Evolutionary conservation across 1,140 invertebrate genomes (phyloP), one percentile per base, ranked within the genome.

Genomic region (Mycetomoellerius zeteki): DNA sequence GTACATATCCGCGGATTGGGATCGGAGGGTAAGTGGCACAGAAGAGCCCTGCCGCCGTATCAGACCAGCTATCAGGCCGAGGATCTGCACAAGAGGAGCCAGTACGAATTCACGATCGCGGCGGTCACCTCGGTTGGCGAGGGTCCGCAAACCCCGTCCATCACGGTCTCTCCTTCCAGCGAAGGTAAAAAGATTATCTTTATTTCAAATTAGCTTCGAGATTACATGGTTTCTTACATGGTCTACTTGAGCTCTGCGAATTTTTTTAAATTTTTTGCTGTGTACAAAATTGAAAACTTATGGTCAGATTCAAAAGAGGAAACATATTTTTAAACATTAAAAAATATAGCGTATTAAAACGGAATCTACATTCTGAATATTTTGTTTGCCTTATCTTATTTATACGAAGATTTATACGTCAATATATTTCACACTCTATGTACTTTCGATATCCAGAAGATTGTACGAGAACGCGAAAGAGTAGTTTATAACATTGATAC

Each of bases 81-180:
- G 62, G 95, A 95, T 76, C 90, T 96, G 43, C 94, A 95, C 88
- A 95, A 95, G 88, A 94, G 94, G 58, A 95, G 93, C 82, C 97
- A 69, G 96, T 97, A 86, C 94, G 97, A 92, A 96, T 98, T 77
- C 96, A 97, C 92, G 96, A 98, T 94, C 16, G 94, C 97, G 0
- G 97, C 98, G 14, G 97, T 97, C 6, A 98, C 98, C 1, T 96
- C 97, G 88, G 96, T 98, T 21, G 98, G 98, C 3, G 98, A 98
- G 94, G 97, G 98, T 12, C 97, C 97, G 62, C 96, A 97, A 71
- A 98, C 98, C 0, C 95, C 96, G 30, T 97, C 97, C 3, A 96
- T 98, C 67, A 97, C 97, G 5, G 97, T 98, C 54, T 96, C 97
- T 8, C 97, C 98, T 0, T 97, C 97, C 30, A 97, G 97, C 91